Base-by-base conservation (phyloP, 2,113 vertebrate genomes). In the Ptyas mucosa region DNA sequence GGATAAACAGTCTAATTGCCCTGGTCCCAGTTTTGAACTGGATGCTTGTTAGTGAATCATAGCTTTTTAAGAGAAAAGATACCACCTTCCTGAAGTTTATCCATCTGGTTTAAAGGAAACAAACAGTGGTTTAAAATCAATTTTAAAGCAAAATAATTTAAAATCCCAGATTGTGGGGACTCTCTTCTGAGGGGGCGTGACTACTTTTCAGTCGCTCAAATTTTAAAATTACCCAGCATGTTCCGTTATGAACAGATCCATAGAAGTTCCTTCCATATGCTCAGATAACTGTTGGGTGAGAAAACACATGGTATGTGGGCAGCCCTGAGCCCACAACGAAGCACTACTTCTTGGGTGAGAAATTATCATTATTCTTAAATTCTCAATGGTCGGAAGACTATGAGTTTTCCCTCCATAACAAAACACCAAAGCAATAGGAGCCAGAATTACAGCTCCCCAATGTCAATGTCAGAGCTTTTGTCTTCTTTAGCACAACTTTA, bases 301-400 rank as follows among this genome's bases (percentile, higher is more conserved):
- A 34, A 89, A 89, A 53, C 69, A 90, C 52, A 93, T 43, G 88
- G 89, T 34, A 43, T n/a, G 89, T 90, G 81, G 92, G 81, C 23
- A 24, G 75, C 23, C 49, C 3, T 64, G 55, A 93, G n/a, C 54
- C 46, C 81, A 87, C 81, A 29, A 90, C 58, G 20, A 53, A 49
- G 26, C 20, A 6, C 7, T n/a, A 6, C 21, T 20, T 52, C 64
- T 89, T 39, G 88, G 53, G 21, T 24, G 46, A 85, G 23, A 18
- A 39, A 90, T 55, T 90, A 64, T 64, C 34, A 86, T 87, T 43
- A 87, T 34, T 26, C 34, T 39, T 15, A 58, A 14, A 39, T 58
- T 43, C 54, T 86, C 46, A 58, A 14, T 23, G 49, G 39, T n/a
- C 5, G n/a, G 39, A 92, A 85, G 3, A 24, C 12, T 15, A 23